Percentiles rank a stretch among this genome's conserved stretches.
These are phyloP conservation scores for Naja naja DNA, from an alignment of 2,113 vertebrate genomes.

Conservation along the genomic window DNA sequence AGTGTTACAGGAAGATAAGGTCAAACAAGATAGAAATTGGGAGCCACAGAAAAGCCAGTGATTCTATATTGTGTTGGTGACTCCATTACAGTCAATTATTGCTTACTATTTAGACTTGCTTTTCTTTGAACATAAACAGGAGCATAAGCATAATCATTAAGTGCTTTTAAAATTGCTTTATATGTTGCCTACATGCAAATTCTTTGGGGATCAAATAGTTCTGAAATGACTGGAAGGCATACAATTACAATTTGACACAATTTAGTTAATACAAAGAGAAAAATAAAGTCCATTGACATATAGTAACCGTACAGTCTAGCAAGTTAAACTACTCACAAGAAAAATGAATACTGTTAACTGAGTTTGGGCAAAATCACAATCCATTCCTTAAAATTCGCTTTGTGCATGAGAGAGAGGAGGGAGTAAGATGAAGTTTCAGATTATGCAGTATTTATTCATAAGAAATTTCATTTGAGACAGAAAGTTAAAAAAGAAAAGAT, in stretches of 20 bases:
- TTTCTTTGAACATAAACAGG: not conserved
- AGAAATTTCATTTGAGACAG: conserved; percentile 21
- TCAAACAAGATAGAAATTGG: not conserved
- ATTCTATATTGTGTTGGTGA: not conserved
- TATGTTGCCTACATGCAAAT: not conserved
- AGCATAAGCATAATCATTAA: not conserved
- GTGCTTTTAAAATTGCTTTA: not conserved
- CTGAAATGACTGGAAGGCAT: not conserved
- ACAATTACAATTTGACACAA: not conserved
- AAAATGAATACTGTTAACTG: not conserved
- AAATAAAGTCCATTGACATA: not conserved
- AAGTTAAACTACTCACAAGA: not conserved
- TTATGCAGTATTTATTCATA: conserved; percentile 39
- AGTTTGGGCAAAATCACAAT: not conserved
- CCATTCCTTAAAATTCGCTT: not conserved
- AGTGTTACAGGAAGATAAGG: not conserved
- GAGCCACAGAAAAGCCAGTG: not conserved
- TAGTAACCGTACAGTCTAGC: not conserved
- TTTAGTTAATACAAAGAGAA: not conserved
- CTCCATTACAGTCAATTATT: not conserved
- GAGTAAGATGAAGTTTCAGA: conserved; percentile 28
- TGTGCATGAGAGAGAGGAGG: not conserved
- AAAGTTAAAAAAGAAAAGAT: conserved; percentile 10
- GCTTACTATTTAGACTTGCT: not conserved
- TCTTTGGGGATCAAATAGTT: not conserved